Evolutionary conservation across 2,888 invertebrate genomes (phyloP).

Genomic region (Athalia cordata): DNA sequence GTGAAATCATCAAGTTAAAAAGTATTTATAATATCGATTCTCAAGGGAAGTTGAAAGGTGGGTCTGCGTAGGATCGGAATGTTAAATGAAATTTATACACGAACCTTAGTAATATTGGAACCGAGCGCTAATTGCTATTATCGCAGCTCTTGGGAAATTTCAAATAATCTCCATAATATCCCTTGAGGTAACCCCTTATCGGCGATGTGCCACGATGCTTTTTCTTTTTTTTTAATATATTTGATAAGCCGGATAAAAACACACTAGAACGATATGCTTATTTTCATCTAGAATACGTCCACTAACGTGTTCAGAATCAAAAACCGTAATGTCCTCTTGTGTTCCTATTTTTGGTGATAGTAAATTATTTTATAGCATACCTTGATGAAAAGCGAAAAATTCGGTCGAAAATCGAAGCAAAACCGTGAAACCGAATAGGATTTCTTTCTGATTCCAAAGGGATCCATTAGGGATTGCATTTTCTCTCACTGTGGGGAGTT

Average conservation of each 20-base stretch:
- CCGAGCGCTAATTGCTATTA: conserved; percentile 5
- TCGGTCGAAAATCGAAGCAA: too few relatives aligned
- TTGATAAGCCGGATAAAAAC: neutral
- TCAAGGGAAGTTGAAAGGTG: neutral
- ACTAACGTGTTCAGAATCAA: too few relatives aligned
- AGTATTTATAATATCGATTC: conserved; percentile 11
- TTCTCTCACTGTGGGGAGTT: neutral
- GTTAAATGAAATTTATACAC: conserved; percentile 6
- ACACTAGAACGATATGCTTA: too few relatives aligned
- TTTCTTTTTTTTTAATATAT: neutral
- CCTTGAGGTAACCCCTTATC: too few relatives aligned
- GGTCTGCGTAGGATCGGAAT: neutral
- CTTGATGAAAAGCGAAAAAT: too few relatives aligned
- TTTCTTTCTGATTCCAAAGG: too few relatives aligned
- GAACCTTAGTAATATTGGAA: conserved; percentile 3
- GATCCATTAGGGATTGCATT: neutral
- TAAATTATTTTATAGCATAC: too few relatives aligned
- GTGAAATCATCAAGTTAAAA: neutral
- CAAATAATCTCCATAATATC: neutral
- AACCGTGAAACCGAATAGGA: too few relatives aligned
- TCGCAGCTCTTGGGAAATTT: conserved; percentile 3
- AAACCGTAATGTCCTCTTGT: too few relatives aligned
- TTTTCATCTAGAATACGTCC: too few relatives aligned
- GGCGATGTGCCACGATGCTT: too few relatives aligned
- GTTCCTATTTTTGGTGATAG: too few relatives aligned